phyloP scores from a whole-genome alignment of 2,888 invertebrate species.

The Papilio gigon region DNA sequence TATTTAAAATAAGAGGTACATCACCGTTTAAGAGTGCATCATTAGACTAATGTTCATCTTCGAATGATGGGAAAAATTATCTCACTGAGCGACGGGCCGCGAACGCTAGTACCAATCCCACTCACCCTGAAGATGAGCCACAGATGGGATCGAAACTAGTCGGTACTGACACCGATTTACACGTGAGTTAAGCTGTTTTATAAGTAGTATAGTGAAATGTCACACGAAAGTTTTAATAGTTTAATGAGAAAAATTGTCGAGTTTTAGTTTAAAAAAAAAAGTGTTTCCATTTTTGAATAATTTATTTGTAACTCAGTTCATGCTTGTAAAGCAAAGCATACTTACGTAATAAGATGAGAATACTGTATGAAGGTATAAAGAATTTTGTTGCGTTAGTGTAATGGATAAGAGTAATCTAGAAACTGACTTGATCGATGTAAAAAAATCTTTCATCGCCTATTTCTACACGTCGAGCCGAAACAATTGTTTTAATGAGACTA shows the following conservation, averaged over 20 bases:
- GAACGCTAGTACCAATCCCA: too few relatives aligned
- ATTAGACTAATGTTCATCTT: background rate
- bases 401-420: slow-evolving; percentile 6
- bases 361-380: background rate
- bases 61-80: background rate
- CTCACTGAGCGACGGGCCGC: too few relatives aligned
- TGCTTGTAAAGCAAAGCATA: background rate
- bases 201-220: too few relatives aligned
- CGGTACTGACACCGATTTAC: too few relatives aligned
- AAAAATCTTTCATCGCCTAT: slow-evolving; percentile 8
- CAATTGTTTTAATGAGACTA: background rate
- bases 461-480: background rate
- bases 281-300: background rate
- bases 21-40: background rate
- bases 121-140: too few relatives aligned
- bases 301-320: background rate
- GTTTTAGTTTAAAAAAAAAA: too few relatives aligned
- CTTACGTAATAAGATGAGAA: slow-evolving; percentile 3
- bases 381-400: slow-evolving; percentile 9
- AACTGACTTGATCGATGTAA: slow-evolving; percentile 19
- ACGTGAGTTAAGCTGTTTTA: too few relatives aligned
- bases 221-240: too few relatives aligned
- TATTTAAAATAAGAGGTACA: background rate
- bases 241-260: too few relatives aligned
- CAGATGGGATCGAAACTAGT: too few relatives aligned